Evolutionary conservation across 2,113 vertebrate genomes (phyloP).

Genomic region (Myotis brandtii): DNA sequence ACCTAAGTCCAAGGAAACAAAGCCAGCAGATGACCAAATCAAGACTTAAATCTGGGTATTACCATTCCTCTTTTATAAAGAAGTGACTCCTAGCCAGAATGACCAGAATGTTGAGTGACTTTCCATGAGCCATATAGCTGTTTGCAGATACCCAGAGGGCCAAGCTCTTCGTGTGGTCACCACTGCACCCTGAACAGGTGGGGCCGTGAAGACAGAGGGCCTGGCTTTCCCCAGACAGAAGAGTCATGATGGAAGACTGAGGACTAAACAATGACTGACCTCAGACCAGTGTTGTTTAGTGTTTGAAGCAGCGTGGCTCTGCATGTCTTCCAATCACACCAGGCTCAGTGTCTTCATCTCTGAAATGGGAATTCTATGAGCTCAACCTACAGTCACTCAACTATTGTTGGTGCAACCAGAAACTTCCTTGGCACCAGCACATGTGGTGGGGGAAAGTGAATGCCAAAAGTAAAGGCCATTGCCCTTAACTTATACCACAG

Average conservation of each 20-base stretch:
- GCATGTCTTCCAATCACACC: background rate
- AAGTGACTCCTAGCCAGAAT: background rate
- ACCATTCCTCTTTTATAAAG: background rate
- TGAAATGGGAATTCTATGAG: background rate
- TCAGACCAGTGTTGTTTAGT: rapidly evolving
- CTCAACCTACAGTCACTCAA: background rate
- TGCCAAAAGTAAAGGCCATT: background rate
- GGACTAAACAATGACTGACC: background rate
- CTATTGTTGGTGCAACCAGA: background rate
- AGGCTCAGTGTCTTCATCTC: background rate
- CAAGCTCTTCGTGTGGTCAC: background rate
- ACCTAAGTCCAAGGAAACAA: background rate
- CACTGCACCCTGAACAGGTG: background rate
- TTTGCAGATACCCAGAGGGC: background rate
- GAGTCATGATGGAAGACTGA: background rate
- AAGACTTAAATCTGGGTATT: background rate
- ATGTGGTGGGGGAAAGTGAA: background rate
- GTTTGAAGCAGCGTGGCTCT: background rate
- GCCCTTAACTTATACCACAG: background rate
- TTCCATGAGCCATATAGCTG: background rate
- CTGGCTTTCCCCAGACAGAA: background rate
- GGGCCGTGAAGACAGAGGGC: background rate
- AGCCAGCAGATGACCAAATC: background rate
- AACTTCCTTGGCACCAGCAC: background rate
- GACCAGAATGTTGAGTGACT: background rate